phyloP scores from a whole-genome alignment of 2,113 vertebrate genomes.

The Halcyon senegalensis region DNA sequence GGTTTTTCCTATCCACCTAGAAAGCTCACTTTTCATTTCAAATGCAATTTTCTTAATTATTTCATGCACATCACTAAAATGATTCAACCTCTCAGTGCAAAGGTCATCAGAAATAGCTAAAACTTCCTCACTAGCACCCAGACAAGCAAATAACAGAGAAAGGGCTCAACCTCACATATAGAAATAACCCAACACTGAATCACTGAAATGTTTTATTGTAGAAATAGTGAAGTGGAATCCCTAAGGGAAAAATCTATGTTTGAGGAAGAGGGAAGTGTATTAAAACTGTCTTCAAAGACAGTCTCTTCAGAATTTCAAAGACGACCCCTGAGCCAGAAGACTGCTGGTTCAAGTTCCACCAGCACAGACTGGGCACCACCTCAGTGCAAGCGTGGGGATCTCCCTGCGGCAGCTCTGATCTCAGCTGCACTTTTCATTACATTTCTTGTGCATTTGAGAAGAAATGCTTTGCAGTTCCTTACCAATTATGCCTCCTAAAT shows the following conservation, averaged over 20 bases:
- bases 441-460: background rate
- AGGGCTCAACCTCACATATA: background rate
- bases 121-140: background rate
- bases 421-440: background rate
- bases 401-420: background rate
- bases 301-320: background rate
- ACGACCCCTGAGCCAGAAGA: background rate
- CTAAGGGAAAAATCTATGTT: background rate
- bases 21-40: background rate
- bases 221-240: background rate
- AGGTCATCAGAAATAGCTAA: background rate
- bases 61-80: background rate
- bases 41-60: background rate
- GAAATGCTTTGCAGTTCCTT: background rate
- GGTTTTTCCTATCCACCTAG: background rate
- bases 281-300: background rate
- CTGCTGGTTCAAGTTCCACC: background rate
- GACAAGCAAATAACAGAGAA: background rate
- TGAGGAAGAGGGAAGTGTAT: background rate
- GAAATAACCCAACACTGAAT: background rate
- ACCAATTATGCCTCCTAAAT: background rate
- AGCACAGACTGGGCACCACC: background rate
- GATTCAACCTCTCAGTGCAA: background rate
- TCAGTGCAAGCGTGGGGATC: fast-evolving
- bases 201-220: background rate